Conservation (phyloP, 1,140 invertebrate genomes). For the Caenorhabditis brenneri region DNA sequence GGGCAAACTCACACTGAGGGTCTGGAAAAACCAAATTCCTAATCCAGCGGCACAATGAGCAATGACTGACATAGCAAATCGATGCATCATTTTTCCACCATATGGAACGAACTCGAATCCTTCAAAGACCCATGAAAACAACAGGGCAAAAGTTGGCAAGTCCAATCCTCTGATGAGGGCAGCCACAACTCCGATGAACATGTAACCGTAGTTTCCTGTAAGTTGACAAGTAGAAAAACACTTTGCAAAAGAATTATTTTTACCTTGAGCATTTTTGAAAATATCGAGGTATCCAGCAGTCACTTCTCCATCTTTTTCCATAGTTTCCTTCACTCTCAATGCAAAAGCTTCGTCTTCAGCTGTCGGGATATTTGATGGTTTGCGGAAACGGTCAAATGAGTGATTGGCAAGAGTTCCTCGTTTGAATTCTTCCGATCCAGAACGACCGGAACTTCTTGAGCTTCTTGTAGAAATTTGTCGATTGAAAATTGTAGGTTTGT, state of each 20-base stretch:
- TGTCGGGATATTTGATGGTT: background rate
- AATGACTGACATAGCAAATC: slow-evolving; percentile 49
- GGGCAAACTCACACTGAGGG: slow-evolving; percentile 49
- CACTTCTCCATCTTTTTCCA: slow-evolving; percentile 51
- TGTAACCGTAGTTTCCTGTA: slow-evolving; percentile 39
- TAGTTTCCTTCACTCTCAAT: slow-evolving; percentile 57
- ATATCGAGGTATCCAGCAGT: slow-evolving; percentile 52
- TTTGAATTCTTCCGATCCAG: slow-evolving; percentile 19
- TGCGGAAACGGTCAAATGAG: slow-evolving; percentile 12
- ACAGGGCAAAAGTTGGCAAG: slow-evolving; percentile 43
- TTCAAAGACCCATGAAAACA: slow-evolving; percentile 49
- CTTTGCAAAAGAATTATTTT: background rate
- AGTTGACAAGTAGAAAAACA: background rate
- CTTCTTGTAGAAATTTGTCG: background rate
- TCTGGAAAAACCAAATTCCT: slow-evolving; percentile 44
- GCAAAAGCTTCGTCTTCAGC: slow-evolving; percentile 59
- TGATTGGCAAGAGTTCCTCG: background rate
- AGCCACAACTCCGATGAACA: slow-evolving; percentile 40
- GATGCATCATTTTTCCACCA: slow-evolving; percentile 47
- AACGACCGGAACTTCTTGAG: background rate
- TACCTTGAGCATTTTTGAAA: slow-evolving; percentile 52
- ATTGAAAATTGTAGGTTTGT: background rate
- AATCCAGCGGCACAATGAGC: slow-evolving; percentile 37
- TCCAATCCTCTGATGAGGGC: slow-evolving; percentile 47
- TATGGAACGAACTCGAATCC: slow-evolving; percentile 24